Base-by-base conservation (phyloP, 2,888 invertebrate species). In the Panopea generosa region DNA sequence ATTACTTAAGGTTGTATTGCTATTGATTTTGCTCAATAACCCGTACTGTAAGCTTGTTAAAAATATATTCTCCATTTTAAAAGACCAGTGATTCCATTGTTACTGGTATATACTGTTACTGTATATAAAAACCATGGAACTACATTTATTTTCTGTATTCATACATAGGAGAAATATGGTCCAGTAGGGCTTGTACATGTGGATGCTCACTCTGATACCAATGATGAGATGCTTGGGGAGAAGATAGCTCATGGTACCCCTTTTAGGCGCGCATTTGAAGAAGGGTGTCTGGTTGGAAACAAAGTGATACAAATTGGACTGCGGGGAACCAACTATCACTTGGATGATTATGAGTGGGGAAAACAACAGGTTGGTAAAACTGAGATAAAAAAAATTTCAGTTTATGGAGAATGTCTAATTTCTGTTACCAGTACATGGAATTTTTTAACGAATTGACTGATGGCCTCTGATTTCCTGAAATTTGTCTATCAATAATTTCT, bases 121-220 rank as follows among this genome's bases (percentile, higher is more conserved):
- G n/a, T n/a, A n/a, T n/a, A n/a, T n/a, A n/a, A n/a, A n/a, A n/a
- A n/a, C n/a, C n/a, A n/a, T n/a, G n/a, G n/a, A n/a, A n/a, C n/a
- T n/a, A n/a, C n/a, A n/a, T n/a, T n/a, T n/a, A n/a, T n/a, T n/a
- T n/a, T n/a, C n/a, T n/a, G n/a, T n/a, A n/a, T n/a, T n/a, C n/a
- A n/a, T n/a, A n/a, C n/a, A 14, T 70, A 92, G 91, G 91, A 90
- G 61, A 90, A 89, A 45, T 84, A 91, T 82, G 92, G 93, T 0
- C 89, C 92, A 0, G 91, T 93, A 9, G 92, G 92, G 7, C 77
- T 92, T 74, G 84, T 93, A 3, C 93, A 93, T 67, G 84, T 93
- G 0, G 93, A 93, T 76, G 93, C 93, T 26, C 93, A 93, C 78
- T 75, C 86, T 1, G 93, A 93, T 74, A 89, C 90, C 0, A 87